Evolutionary conservation across 2,888 invertebrate species (phyloP).

Genomic region (Empis livida): DNA sequence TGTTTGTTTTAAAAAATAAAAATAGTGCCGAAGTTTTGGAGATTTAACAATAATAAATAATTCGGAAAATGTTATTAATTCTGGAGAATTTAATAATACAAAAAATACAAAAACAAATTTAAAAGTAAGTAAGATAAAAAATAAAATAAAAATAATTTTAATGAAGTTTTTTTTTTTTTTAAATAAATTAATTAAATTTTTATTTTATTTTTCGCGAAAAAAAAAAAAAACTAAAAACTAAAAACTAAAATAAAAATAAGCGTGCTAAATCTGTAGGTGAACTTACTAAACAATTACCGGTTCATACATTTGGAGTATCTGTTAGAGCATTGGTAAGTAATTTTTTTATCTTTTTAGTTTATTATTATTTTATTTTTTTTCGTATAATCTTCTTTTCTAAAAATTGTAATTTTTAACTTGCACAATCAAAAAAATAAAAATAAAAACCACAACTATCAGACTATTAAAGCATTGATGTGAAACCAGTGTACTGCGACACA

Average conservation of each 20-base stretch:
- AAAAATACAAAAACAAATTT: conserved; percentile 2
- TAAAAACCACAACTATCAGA: no score
- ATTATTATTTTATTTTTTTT: conserved; percentile 7
- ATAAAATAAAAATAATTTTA: not conserved
- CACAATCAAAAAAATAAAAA: conserved; percentile 14
- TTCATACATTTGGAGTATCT: conserved; percentile 39
- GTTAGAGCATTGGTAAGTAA: conserved; percentile 49
- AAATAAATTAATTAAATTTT: not conserved
- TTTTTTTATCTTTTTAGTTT: conserved; percentile 2
- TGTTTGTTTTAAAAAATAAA: no score
- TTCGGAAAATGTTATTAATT: conserved; percentile 3
- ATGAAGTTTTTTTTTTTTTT: conserved; percentile 5
- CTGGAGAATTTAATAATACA: not conserved
- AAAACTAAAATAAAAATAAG: no score
- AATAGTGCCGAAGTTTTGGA: conserved; percentile 18
- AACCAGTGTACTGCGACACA: no score
- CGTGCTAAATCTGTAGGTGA: conserved; percentile 18
- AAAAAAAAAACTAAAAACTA: no score
- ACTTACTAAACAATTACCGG: conserved; percentile 1
- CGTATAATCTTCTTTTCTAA: no score
- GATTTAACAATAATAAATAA: conserved; percentile 15
- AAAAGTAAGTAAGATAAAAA: conserved; percentile 12
- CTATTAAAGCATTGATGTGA: no score
- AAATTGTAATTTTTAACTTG: no score
- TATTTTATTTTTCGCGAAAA: no score